These are phyloP conservation scores for Microplitis deprimator DNA, from an alignment of 2,888 invertebrate species.

Conservation along the genomic window DNA sequence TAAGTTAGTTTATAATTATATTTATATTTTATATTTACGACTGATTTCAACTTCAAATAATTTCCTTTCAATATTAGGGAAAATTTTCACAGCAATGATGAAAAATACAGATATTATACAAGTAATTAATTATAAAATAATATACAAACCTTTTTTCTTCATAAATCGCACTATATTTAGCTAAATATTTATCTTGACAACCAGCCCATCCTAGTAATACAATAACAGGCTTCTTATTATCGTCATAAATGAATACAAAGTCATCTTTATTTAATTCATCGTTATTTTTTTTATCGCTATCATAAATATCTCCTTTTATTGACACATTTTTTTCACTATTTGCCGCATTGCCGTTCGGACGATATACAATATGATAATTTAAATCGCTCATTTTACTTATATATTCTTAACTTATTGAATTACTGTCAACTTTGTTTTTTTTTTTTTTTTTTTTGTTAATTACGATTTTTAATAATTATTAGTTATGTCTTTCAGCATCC, in stretches of 20 bases:
- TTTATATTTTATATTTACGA: no score
- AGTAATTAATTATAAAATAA: no score
- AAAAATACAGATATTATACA: no score
- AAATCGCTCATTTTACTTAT: not conserved
- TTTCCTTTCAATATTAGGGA: no score
- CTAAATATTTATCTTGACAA: constrained; percentile 82
- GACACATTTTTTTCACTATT: not conserved
- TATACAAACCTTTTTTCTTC: constrained; percentile 78
- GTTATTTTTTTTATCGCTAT: not conserved
- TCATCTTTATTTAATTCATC: constrained; percentile 61
- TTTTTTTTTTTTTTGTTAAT: not conserved
- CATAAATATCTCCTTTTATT: not conserved
- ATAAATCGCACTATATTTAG: constrained; percentile 85
- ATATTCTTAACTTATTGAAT: not conserved
- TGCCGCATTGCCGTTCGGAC: not conserved
- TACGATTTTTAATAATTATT: not conserved
- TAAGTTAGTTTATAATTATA: no score
- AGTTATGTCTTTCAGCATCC: no score
- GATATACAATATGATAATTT: not conserved
- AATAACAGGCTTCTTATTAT: constrained; percentile 79
- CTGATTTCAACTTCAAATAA: no score
- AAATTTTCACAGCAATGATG: no score
- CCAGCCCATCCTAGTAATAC: constrained; percentile 86
- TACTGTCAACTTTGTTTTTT: not conserved
- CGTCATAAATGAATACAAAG: constrained; percentile 76